Conservation (phyloP, 2,888 invertebrate species). For the Thecocarcelia acutangulata region DNA sequence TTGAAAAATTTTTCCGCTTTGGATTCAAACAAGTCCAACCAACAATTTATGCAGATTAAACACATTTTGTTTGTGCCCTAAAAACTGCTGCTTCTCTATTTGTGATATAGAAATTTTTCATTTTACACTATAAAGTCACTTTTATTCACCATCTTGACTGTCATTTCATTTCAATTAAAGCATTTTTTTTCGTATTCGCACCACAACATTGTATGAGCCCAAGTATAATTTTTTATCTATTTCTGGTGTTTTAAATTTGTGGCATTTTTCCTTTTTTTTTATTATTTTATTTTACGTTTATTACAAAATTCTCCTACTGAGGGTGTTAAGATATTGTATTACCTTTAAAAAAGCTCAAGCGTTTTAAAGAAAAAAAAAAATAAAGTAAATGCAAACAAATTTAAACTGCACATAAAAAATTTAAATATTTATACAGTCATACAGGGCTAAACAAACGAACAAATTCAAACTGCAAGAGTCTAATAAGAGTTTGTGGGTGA, state of each 20-base stretch:
- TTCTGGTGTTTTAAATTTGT: conserved; percentile 15
- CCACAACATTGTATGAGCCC: conserved; percentile 8
- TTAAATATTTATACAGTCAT: conserved; percentile 45
- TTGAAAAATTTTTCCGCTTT: no score
- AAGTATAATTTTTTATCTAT: conserved; percentile 39
- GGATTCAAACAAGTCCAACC: no score
- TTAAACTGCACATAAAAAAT: conserved; percentile 49
- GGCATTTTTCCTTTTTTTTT: conserved; percentile 18
- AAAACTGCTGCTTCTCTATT: no score
- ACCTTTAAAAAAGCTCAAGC: conserved; percentile 55
- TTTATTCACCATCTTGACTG: no score
- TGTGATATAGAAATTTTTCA: no score
- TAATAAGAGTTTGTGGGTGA: no score
- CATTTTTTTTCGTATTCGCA: no score
- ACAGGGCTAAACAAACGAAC: not conserved
- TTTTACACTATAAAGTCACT: no score
- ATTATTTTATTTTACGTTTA: conserved; percentile 36
- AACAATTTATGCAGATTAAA: no score
- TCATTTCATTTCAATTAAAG: no score
- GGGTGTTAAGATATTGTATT: conserved; percentile 68
- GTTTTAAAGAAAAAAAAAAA: conserved; percentile 20
- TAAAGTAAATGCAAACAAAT: conserved; percentile 19
- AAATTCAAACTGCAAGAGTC: not conserved
- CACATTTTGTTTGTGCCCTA: no score
- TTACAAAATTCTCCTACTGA: conserved; percentile 57